Evolutionary conservation across 2,113 vertebrate genomes (phyloP), one percentile per base, ranked within the genome.

Genomic region (Corythaixoides concolor): DNA sequence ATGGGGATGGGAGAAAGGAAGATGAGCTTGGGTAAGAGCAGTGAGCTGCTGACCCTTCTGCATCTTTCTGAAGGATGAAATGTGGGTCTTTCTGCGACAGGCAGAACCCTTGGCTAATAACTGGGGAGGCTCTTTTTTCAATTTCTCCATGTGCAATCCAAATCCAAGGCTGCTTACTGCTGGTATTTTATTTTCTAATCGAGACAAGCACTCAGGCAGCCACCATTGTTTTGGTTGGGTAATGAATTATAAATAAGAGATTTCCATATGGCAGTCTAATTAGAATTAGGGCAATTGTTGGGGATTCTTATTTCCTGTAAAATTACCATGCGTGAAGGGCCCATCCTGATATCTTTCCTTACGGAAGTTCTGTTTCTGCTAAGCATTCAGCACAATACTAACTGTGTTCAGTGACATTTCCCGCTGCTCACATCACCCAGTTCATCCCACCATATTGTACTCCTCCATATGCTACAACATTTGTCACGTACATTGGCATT

Each of bases 381-480:
- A 8, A 62, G 76, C 49, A 23, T 12, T 74, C 19, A 27, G 15
- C 83, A 69, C n/a, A 23, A 12, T 3, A 6, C 49, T 27, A 15
- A 28, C 73, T 32, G 32, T 93, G 28, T 26, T 59, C 2, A 30
- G 18, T 23, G 45, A 56, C 26, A 17, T 16, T 64, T 86, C 55
- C 47, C 59, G 22, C n/a, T 55, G 5, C 3, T 30, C 43, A 75
- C 72, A 28, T 39, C 66, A 23, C 4, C 43, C 72, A 14, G 5
- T 20, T 52, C 8, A 10, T 4, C 19, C 27, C 41, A 41, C 28
- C 24, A 3, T 16, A 9, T 3, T 26, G 15, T 11, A 15, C 58
- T 50, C 52, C 12, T 35, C 22, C 27, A 5, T 8, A 10, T 1
- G 3, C 33, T 12, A 1, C 4, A 12, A 2, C 15, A 32, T n/a